phyloP scores from a whole-genome alignment of 2,888 invertebrate genomes.

The Agrenia bidenticulata region DNA sequence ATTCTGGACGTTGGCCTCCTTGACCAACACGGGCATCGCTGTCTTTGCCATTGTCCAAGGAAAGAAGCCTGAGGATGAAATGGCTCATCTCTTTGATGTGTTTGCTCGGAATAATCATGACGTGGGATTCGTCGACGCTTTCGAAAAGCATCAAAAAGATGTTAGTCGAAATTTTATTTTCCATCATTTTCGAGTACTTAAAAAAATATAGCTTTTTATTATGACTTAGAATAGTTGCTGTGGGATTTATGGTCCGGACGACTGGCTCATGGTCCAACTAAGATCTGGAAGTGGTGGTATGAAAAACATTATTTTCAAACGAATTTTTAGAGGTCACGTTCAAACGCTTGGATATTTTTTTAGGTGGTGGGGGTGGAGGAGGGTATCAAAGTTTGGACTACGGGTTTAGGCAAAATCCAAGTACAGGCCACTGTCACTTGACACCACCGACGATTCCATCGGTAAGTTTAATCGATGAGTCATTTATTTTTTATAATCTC shows the following conservation, averaged over 20 bases:
- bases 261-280: constrained; percentile 47
- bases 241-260: constrained; percentile 48
- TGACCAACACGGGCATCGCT: constrained; percentile 14
- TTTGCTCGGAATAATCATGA: constrained; percentile 43
- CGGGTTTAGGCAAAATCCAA: constrained; percentile 31
- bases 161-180: constrained; percentile 18
- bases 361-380: constrained; percentile 9
- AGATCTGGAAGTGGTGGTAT: constrained; percentile 22
- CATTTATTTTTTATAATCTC: no score
- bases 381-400: constrained; percentile 29
- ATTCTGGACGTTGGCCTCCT: constrained; percentile 18
- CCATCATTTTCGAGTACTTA: not conserved
- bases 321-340: not conserved
- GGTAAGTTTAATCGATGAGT: constrained; percentile 11
- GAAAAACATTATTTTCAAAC: not conserved
- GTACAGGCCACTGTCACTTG: constrained; percentile 49
- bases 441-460: constrained; percentile 45
- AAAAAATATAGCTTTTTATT: not conserved
- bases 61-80: constrained; percentile 44
- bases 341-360: not conserved
- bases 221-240: constrained; percentile 42
- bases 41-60: constrained; percentile 26
- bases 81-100: constrained; percentile 41
- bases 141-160: constrained; percentile 49
- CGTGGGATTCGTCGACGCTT: constrained; percentile 36